Evolutionary conservation across 2,888 invertebrate species (phyloP).

Genomic region (Agonopterix heracliana): DNA sequence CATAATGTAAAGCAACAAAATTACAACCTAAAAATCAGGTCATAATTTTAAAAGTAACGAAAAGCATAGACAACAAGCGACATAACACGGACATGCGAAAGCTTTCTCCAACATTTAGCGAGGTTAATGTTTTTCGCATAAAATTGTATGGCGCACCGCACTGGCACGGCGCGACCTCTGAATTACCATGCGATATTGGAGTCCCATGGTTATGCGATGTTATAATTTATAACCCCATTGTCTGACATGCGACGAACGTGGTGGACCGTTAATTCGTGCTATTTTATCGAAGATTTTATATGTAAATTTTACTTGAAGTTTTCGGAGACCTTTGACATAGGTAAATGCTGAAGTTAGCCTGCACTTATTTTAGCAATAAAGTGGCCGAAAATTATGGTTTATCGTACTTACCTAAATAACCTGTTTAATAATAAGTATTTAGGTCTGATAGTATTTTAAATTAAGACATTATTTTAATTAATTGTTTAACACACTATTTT

Average conservation of each 20-base stretch:
- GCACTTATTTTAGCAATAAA: too few species aligned
- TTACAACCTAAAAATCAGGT: too few species aligned
- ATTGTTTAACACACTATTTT: too few species aligned
- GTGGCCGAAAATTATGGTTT: too few species aligned
- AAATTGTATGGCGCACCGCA: conserved; percentile 24
- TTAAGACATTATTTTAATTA: too few species aligned
- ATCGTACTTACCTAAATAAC: too few species aligned
- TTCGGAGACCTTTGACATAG: too few species aligned
- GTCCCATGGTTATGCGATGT: conserved; percentile 23
- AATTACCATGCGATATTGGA: conserved; percentile 4
- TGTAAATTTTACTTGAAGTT: neutral
- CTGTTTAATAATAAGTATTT: too few species aligned
- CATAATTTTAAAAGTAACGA: neutral
- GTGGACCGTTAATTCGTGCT: conserved; percentile 17
- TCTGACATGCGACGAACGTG: conserved; percentile 30
- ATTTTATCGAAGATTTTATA: conserved; percentile 10
- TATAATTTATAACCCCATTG: conserved; percentile 52
- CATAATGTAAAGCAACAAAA: too few species aligned
- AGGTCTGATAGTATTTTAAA: too few species aligned
- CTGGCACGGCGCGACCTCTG: conserved; percentile 18
- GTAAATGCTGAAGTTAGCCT: too few species aligned
- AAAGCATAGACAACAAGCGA: conserved; percentile 15
- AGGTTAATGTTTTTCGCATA: conserved; percentile 19
- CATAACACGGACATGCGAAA: conserved; percentile 10
- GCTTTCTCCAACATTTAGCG: conserved; percentile 11